Percentiles rank a stretch among this genome's conserved stretches.
phyloP scores from a whole-genome alignment of 2,113 vertebrate species.

The Vulpes ferrilata region DNA sequence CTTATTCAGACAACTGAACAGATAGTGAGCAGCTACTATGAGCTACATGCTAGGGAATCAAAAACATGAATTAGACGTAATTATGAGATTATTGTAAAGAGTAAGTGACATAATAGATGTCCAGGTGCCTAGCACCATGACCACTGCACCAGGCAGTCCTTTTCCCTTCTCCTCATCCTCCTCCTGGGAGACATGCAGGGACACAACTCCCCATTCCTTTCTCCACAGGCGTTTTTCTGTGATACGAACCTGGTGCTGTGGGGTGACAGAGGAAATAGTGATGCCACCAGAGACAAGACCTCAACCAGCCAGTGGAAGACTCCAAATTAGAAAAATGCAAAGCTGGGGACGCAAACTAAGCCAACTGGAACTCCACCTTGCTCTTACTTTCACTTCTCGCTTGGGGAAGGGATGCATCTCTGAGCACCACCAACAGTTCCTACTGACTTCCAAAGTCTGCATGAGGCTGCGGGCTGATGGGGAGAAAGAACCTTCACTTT shows the following conservation, averaged over 20 bases:
- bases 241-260: rapidly evolving
- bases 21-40: too few relatives aligned
- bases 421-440: too few relatives aligned
- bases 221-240: rapidly evolving
- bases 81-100: background rate
- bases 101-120: rapidly evolving
- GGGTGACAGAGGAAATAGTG: background rate
- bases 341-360: background rate
- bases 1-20: background rate
- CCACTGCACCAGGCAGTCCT: rapidly evolving
- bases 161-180: rapidly evolving
- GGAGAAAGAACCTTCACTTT: too few relatives aligned
- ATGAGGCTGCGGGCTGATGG: rapidly evolving
- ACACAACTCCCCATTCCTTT: background rate
- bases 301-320: rapidly evolving
- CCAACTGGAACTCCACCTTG: rapidly evolving
- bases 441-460: background rate
- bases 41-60: background rate
- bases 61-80: rapidly evolving
- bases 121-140: rapidly evolving
- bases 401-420: background rate
- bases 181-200: background rate
- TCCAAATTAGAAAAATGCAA: background rate
- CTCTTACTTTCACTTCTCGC: too few relatives aligned
- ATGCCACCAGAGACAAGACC: rapidly evolving